phyloP scores from a whole-genome alignment of 2,113 vertebrate species.

The Anser brachyrhynchus region DNA sequence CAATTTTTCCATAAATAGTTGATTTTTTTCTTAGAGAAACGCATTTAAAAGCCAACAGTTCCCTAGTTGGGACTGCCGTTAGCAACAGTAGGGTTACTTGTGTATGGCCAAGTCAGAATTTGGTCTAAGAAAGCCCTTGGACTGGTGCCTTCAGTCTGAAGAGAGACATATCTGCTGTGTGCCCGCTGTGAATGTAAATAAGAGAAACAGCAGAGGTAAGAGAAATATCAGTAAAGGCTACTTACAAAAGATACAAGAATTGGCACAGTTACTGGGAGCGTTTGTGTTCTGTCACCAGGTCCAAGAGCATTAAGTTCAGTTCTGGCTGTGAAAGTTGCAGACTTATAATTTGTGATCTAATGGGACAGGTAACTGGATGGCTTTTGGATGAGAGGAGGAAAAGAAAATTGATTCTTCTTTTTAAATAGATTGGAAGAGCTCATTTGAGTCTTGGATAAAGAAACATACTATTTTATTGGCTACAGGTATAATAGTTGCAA shows the following conservation, averaged over 20 bases:
- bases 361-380: slow-evolving; percentile 24
- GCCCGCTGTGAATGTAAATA: neutral
- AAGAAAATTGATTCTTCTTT: neutral
- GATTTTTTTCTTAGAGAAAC: neutral
- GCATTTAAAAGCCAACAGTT: neutral
- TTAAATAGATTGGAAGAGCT: neutral
- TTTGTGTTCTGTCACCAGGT: slow-evolving; percentile 3
- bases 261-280: neutral
- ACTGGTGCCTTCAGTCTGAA: neutral
- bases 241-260: neutral
- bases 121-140: neutral
- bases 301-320: slow-evolving; percentile 35
- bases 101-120: neutral
- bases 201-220: neutral
- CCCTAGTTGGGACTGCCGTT: neutral
- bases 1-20: neutral
- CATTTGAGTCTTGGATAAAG: neutral
- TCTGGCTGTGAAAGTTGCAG: slow-evolving; percentile 32
- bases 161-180: neutral
- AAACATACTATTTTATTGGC: neutral
- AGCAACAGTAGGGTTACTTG: neutral
- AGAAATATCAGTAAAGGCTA: neutral
- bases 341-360: slow-evolving; percentile 49
- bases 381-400: neutral
- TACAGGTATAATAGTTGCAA: neutral